Percentiles rank a stretch among this genome's conserved stretches.
Conservation (phyloP, 2,113 vertebrate genomes). For the Anhinga anhinga region DNA sequence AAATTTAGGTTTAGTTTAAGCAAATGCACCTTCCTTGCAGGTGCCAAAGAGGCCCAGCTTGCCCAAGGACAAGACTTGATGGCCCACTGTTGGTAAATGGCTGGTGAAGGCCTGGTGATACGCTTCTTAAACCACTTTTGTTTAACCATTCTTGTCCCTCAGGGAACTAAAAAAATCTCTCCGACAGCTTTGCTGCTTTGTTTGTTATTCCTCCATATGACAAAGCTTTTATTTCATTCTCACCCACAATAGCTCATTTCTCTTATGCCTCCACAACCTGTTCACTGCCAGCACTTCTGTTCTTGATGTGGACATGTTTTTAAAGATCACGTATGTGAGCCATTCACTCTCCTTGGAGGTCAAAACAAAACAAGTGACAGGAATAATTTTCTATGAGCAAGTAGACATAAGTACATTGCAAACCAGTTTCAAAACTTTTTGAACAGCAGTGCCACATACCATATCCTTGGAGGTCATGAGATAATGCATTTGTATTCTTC, state of each 20-base stretch:
- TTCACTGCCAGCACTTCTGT: background rate
- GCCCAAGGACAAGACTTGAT: background rate
- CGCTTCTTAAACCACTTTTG: background rate
- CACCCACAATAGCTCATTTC: background rate
- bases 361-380: slow-evolving; percentile 57
- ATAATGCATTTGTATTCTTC: slow-evolving; percentile 69
- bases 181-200: background rate
- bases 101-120: background rate
- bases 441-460: slow-evolving; percentile 38
- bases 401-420: slow-evolving; percentile 32
- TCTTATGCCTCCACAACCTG: background rate
- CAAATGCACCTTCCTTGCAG: background rate
- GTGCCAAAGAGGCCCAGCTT: background rate
- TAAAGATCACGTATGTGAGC: background rate
- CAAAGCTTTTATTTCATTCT: background rate
- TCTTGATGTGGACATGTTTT: background rate
- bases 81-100: background rate
- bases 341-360: slow-evolving; percentile 45
- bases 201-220: background rate
- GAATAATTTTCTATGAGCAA: slow-evolving; percentile 42
- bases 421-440: slow-evolving; percentile 64
- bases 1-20: background rate
- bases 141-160: background rate
- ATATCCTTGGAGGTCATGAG: slow-evolving; percentile 69
- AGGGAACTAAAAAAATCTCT: background rate